Evolutionary conservation across 2,113 vertebrate genomes (phyloP), one percentile per base, ranked within the genome.

Genomic region (Tachycineta bicolor): DNA sequence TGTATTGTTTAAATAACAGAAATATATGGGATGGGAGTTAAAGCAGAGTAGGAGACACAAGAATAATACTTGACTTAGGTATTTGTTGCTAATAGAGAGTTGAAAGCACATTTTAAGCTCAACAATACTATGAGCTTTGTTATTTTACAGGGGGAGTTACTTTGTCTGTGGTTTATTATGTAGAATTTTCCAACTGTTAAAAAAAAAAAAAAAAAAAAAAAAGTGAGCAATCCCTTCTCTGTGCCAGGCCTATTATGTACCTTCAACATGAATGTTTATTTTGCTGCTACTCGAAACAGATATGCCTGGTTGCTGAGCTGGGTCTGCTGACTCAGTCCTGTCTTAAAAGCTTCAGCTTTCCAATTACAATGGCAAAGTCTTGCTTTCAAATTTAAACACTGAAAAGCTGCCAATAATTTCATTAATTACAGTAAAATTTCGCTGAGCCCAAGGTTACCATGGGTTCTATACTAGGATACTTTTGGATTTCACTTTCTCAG

Each of bases 291-390:
- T 94, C 3, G 0, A 86, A 92, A 71, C 31, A 91, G 83, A 93
- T 91, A 89, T 74, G 86, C 85, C 53, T 96, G 82, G 84, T 94
- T 71, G 68, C 95, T 65, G 50, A 85, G 75, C 69, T 88, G 37
- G 14, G 90, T 96, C 49, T 94, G 92, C 96, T 97, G 82, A 95
- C 81, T 96, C 87, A 93, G 87, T 82, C 69, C 44, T 89, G 71
- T 58, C 59, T 81, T 94, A 65, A 93, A 94, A 86, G 59, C 70
- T 87, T 79, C 58, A 77, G 43, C 44, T 94, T 91, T 94, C 63
- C 79, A 70, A 19, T 69, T 88, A 8, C 64, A 90, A 7, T 64
- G 52, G 67, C n/a, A 87, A 90, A 39, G 46, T 76, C 53, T 89
- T 76, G 25, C 80, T 67, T 92, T 83, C 44, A 64, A 44, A 92